Base-by-base conservation (phyloP, 2,113 vertebrate species). In the Thermophis baileyi region DNA sequence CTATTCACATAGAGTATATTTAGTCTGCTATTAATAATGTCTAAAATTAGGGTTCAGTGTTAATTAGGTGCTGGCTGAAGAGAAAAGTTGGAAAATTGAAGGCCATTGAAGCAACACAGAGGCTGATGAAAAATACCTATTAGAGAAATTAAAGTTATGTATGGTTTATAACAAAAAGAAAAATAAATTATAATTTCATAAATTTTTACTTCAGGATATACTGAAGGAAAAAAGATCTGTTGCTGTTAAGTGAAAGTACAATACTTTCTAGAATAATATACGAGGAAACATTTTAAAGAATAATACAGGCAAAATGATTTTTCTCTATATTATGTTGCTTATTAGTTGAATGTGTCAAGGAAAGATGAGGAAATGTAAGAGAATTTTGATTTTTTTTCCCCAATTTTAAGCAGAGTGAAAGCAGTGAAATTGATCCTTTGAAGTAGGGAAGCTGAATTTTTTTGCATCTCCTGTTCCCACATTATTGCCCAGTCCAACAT, bases 171-270 rank as follows among this genome's bases (percentile, higher is more conserved):
- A 11, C 69, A 91, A 55, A 63, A 92, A 90, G 88, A 27, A 4
- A 92, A 89, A 94, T 96, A 94, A 24, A 63, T 74, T 74, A 14
- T 74, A 14, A 74, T 74, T 74, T 35, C 63, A 74, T n/a, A 86
- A 47, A 20, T 49, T 74, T 55, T 74, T 90, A 74, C 10, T 49
- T 25, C 46, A 69, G 89, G 18, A 16, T 74, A n/a, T 90, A 50
- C n/a, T 69, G 53, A 50, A 69, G 14, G 3, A 90, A 50, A 89
- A 74, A 74, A 74, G n/a, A 51, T 44, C 35, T 89, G 9, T 55
- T 55, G 53, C 35, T 89, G 22, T 12, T 55, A 44, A 89, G 10
- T 60, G 57, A 60, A 30, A 60, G 25, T 60, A 60, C 57, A 88
- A 53, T n/a, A 51, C 7, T 88, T 27, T 22, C 18, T 54, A 51